A percentile compares a stretch with the other conserved stretches of the same genome.
These are phyloP conservation scores for Aricia agestis DNA, from an alignment of 1,140 invertebrate genomes.

Conservation along the genomic window DNA sequence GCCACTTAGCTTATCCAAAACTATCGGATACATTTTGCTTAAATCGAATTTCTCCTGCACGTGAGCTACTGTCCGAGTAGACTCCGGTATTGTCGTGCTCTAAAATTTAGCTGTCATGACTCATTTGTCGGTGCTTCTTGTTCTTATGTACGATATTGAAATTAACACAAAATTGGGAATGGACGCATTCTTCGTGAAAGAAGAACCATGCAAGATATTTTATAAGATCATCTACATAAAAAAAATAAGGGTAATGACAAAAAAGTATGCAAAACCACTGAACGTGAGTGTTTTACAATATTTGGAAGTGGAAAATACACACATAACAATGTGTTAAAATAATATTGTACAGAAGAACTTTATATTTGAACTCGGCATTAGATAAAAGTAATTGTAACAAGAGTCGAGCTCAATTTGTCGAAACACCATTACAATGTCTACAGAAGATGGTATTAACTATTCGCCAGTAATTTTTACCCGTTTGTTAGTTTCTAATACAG, in stretches of 20 bases:
- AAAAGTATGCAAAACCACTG: not conserved
- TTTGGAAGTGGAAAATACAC: no score
- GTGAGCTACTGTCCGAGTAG: not conserved
- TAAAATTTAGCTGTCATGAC: conserved; percentile 20
- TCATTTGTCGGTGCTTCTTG: not conserved
- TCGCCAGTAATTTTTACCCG: not conserved
- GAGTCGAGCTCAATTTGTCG: no score
- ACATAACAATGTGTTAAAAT: no score
- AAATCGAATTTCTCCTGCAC: conserved; percentile 40
- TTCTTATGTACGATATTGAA: conserved; percentile 6
- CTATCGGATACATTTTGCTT: conserved; percentile 64
- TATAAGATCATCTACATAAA: not conserved
- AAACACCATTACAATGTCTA: no score
- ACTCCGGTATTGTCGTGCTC: conserved; percentile 16
- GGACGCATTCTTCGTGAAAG: not conserved
- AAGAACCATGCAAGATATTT: not conserved
- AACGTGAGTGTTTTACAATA: no score
- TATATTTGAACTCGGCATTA: no score
- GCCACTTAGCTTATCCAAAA: conserved; percentile 44
- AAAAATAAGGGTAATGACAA: not conserved
- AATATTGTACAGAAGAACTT: no score
- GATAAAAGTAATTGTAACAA: no score
- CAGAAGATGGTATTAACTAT: no score
- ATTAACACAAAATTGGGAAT: conserved; percentile 28
- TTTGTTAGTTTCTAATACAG: not conserved